Conservation (phyloP, 2,797 vertebrate genomes). For the Gallinago nigripennis region DNA sequence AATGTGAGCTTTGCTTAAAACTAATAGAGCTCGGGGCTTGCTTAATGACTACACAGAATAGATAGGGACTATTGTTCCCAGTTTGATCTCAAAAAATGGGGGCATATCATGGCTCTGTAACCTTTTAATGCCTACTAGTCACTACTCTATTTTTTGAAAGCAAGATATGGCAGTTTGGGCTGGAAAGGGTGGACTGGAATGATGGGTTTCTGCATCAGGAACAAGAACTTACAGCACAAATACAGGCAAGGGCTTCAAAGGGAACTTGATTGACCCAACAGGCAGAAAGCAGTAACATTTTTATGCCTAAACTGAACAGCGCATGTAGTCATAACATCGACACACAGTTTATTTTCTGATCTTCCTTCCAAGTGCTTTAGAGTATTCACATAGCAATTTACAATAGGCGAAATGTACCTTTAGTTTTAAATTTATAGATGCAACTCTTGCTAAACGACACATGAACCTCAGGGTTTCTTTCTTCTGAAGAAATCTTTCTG, state of each 20-base stretch:
- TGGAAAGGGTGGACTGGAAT: neutral
- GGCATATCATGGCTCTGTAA: neutral
- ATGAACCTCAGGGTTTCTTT: neutral
- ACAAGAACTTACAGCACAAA: neutral
- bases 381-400: neutral
- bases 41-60: neutral
- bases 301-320: neutral
- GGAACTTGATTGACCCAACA: neutral
- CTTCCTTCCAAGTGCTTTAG: neutral
- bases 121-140: neutral
- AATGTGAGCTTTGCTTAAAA: no score
- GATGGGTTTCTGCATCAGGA: neutral
- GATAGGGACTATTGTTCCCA: accelerated
- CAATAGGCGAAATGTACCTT: neutral
- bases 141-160: neutral
- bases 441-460: neutral
- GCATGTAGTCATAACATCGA: accelerated
- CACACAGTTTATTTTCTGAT: neutral
- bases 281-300: neutral
- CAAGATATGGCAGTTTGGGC: neutral
- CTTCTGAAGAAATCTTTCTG: neutral
- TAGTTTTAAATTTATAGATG: neutral
- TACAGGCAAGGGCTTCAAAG: neutral
- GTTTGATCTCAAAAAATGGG: neutral
- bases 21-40: no score